These are phyloP conservation scores for Epistrophella euchroma DNA, from an alignment of 2,888 invertebrate genomes.

Conservation along the genomic window DNA sequence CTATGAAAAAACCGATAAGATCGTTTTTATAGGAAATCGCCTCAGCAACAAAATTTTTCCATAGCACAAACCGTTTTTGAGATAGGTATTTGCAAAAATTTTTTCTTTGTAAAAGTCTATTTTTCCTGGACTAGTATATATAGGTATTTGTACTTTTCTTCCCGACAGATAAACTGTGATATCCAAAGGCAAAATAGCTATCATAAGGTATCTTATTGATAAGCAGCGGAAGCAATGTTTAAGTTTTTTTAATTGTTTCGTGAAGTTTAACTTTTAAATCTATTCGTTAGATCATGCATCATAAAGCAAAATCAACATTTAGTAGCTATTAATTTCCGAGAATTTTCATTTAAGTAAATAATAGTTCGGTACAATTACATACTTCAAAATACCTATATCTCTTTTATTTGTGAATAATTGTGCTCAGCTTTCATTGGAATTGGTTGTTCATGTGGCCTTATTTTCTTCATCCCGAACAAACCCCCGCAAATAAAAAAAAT, in stretches of 20 bases:
- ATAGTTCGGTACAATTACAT: conserved; percentile 15
- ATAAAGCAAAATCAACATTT: no score
- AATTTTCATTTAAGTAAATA: neutral
- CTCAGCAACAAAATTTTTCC: no score
- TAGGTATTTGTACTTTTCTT: no score
- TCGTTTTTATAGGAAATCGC: no score
- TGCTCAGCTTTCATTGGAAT: neutral
- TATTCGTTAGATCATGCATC: neutral
- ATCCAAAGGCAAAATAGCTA: no score
- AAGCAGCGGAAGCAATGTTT: neutral
- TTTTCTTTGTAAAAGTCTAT: no score
- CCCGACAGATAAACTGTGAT: no score
- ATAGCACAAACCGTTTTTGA: no score
- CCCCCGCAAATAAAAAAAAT: neutral
- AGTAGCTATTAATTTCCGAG: neutral
- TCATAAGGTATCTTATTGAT: neutral
- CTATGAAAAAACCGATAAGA: no score
- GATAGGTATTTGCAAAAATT: no score
- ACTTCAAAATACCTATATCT: conserved; percentile 3
- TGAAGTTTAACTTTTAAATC: neutral
- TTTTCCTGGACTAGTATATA: no score
- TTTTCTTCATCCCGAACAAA: conserved; percentile 5
- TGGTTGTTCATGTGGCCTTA: conserved; percentile 3
- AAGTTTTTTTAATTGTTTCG: neutral
- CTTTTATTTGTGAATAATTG: neutral